Percentiles rank a stretch among this genome's conserved stretches.
Evolutionary conservation across 2,888 invertebrate genomes (phyloP).

Genomic region (Phlogophora meticulosa): DNA sequence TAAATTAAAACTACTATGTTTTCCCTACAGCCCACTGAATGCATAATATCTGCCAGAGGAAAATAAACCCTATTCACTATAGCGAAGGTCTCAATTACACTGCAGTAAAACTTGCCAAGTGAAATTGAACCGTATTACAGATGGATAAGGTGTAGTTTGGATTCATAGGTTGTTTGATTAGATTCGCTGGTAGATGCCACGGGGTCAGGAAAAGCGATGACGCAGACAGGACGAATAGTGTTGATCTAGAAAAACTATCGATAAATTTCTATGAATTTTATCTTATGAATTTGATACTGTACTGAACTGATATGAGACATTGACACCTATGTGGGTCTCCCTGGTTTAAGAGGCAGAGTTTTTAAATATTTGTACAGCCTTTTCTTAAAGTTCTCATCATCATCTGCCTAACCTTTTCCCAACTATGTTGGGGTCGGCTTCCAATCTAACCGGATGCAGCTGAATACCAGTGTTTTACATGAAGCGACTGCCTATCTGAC

Average conservation of each 20-base stretch:
- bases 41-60: conserved; percentile 16
- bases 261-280: too few relatives aligned
- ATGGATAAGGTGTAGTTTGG: conserved; percentile 26
- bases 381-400: too few relatives aligned
- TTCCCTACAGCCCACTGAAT: conserved; percentile 8
- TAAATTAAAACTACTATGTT: conserved; percentile 12
- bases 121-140: conserved; percentile 19
- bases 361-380: too few relatives aligned
- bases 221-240: conserved; percentile 71
- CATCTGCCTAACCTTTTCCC: too few relatives aligned
- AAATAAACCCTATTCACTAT: conserved; percentile 9
- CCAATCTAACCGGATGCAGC: too few relatives aligned
- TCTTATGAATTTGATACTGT: too few relatives aligned
- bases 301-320: too few relatives aligned
- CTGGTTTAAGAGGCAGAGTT: too few relatives aligned
- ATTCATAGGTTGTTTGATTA: conserved; percentile 41
- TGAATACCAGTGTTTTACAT: too few relatives aligned
- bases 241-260: conserved; percentile 43
- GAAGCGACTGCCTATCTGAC: too few relatives aligned
- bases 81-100: conserved; percentile 5
- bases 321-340: too few relatives aligned
- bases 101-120: neutral
- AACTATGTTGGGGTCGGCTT: too few relatives aligned
- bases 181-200: conserved; percentile 56
- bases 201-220: conserved; percentile 71